phyloP scores from a whole-genome alignment of 2,113 vertebrate species.

The Lepisosteus oculatus region DNA sequence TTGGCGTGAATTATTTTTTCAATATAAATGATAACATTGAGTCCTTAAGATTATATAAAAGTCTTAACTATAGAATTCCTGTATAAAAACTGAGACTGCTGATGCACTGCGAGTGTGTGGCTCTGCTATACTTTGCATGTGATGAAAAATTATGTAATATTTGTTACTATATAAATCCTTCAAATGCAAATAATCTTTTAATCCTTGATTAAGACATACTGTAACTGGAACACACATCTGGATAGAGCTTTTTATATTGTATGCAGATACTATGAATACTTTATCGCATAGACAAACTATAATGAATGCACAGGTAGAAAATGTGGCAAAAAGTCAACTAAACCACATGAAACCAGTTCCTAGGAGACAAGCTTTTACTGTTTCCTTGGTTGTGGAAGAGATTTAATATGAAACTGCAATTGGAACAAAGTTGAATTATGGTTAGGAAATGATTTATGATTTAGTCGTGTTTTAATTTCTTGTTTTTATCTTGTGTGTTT shows the following conservation, averaged over 20 bases:
- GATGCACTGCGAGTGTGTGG: neutral
- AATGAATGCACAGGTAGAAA: neutral
- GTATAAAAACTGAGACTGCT: neutral
- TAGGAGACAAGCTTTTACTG: too few relatives aligned
- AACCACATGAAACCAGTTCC: too few relatives aligned
- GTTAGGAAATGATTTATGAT: too few relatives aligned
- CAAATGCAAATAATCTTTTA: slow-evolving; percentile 39
- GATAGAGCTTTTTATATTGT: slow-evolving; percentile 30
- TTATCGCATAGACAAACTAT: slow-evolving; percentile 2
- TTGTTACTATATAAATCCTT: slow-evolving; percentile 33
- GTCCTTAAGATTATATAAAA: too few relatives aligned
- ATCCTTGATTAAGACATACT: slow-evolving; percentile 30
- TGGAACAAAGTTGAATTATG: too few relatives aligned
- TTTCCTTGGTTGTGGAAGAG: too few relatives aligned
- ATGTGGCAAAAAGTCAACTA: neutral
- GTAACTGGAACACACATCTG: slow-evolving; percentile 32
- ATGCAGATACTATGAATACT: slow-evolving; percentile 24
- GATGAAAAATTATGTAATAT: slow-evolving; percentile 32
- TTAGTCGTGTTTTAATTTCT: too few relatives aligned
- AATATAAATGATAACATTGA: too few relatives aligned
- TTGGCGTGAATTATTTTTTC: too few relatives aligned
- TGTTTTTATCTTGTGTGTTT: too few relatives aligned
- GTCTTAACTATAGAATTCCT: too few relatives aligned
- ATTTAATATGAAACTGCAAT: too few relatives aligned
- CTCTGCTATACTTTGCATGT: slow-evolving; percentile 2